Conservation (phyloP, 2,113 vertebrate species). For the Apteryx owenii region DNA sequence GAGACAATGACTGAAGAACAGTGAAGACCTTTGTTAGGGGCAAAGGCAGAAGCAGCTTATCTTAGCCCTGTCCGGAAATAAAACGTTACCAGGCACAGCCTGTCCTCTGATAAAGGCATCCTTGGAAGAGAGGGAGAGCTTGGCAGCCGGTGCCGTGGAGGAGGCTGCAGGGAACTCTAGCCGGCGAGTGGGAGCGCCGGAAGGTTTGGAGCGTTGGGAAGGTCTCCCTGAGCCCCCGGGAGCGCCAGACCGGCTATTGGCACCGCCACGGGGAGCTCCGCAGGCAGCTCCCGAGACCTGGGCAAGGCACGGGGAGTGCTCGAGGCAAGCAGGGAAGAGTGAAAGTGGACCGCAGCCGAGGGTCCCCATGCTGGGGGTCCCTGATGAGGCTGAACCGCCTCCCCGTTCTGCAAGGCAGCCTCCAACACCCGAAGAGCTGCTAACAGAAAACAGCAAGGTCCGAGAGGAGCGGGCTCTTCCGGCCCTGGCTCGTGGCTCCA, state of each 20-base stretch:
- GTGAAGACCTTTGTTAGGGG: not conserved
- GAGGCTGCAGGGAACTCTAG: not conserved
- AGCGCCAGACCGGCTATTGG: not conserved
- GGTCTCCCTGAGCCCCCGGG: rapidly evolving
- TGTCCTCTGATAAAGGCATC: not conserved
- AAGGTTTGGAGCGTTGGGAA: not conserved
- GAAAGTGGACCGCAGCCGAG: not conserved
- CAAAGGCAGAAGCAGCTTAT: not conserved
- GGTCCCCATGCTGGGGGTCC: too few relatives aligned
- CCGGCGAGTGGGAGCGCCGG: not conserved
- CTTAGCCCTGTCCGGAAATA: not conserved
- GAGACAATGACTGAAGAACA: not conserved
- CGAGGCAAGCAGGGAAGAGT: not conserved
- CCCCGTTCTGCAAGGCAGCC: not conserved
- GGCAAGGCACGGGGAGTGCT: not conserved
- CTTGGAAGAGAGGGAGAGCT: not conserved
- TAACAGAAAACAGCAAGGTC: not conserved
- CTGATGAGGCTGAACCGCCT: rapidly evolving
- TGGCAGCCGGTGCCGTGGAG: not conserved
- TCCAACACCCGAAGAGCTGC: not conserved
- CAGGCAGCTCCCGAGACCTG: not conserved
- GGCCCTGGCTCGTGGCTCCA: too few relatives aligned
- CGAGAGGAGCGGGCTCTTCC: not conserved
- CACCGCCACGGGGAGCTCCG: rapidly evolving
- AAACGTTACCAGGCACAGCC: not conserved